These are phyloP conservation scores for Psophia crepitans DNA, from an alignment of 2,113 vertebrate species.

Conservation along the genomic window DNA sequence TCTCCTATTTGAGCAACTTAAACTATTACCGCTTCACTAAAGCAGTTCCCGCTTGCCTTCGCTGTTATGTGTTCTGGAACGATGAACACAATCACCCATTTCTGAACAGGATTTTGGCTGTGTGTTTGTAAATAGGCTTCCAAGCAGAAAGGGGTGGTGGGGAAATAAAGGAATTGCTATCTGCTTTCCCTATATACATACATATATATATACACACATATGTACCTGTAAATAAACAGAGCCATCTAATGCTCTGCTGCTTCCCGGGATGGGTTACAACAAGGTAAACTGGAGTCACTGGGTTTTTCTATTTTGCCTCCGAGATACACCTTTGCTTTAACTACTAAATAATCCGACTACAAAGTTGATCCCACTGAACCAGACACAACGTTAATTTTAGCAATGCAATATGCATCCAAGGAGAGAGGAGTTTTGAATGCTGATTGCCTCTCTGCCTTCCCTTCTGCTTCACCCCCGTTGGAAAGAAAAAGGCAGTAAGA, in stretches of 20 bases:
- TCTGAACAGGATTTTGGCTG: background rate
- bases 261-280: background rate
- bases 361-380: background rate
- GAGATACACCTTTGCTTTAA: background rate
- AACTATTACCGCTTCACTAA: background rate
- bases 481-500: background rate
- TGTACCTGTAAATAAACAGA: background rate
- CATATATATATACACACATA: background rate
- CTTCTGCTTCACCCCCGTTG: background rate
- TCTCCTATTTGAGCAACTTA: background rate
- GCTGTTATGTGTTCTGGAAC: conserved; percentile 47
- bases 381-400: conserved; percentile 2
- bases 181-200: background rate
- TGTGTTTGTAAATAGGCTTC: conserved; percentile 6
- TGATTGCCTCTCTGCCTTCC: background rate
- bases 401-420: background rate
- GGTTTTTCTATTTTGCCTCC: background rate
- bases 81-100: conserved; percentile 13
- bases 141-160: background rate
- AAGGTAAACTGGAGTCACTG: background rate
- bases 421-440: background rate
- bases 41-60: background rate
- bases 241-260: background rate
- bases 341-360: background rate
- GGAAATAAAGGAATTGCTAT: background rate